Evolutionary conservation across 2,113 vertebrate genomes (phyloP).

Genomic region (Craseonycteris thonglongyai): DNA sequence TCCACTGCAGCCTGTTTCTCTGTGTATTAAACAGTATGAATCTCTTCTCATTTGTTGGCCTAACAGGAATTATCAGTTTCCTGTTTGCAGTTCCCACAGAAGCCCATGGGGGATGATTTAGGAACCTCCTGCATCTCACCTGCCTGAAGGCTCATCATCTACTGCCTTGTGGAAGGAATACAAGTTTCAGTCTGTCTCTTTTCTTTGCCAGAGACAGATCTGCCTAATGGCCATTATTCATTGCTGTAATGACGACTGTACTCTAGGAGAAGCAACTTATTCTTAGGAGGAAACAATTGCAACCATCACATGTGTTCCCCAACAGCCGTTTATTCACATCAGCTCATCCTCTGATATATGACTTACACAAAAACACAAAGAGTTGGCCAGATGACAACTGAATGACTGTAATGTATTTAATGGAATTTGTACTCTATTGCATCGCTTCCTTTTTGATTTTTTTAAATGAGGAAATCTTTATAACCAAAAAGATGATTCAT

Average conservation of each 20-base stretch:
- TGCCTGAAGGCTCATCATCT: neutral
- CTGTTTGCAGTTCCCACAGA: neutral
- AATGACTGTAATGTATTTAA: neutral
- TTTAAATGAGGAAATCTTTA: conserved; percentile 15
- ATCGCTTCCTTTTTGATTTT: neutral
- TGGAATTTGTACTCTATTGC: neutral
- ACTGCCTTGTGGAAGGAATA: neutral
- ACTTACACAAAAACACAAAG: neutral
- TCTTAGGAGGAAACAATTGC: conserved; percentile 54
- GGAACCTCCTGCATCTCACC: neutral
- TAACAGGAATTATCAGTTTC: neutral
- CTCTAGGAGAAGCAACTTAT: conserved; percentile 54
- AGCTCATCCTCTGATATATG: neutral
- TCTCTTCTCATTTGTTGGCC: neutral
- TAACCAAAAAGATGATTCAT: neutral
- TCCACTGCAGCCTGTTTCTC: neutral
- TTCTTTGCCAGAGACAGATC: neutral
- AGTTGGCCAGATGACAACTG: neutral
- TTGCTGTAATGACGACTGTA: conserved; percentile 33
- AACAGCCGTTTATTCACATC: neutral
- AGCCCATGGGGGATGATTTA: neutral
- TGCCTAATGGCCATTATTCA: neutral
- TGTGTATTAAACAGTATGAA: neutral
- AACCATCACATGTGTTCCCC: neutral
- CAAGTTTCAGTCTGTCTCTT: conserved; percentile 24